Percentiles rank a stretch among this genome's conserved stretches.
Conservation (phyloP, 2,797 vertebrate species). For the Mormyrus hasselquistii region DNA sequence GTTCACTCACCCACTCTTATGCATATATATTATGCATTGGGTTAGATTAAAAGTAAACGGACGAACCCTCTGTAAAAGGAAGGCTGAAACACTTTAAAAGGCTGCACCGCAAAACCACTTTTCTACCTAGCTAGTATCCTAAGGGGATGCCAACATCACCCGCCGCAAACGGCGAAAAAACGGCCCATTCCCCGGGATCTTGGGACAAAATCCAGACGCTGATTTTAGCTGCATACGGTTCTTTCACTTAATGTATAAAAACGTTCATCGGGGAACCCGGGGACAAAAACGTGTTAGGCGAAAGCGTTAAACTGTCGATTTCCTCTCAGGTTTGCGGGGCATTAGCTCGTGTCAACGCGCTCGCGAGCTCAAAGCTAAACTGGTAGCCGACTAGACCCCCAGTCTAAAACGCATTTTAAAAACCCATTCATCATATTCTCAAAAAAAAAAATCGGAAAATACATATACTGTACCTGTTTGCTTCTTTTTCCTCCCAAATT, state of each 20-base stretch:
- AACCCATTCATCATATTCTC: not conserved
- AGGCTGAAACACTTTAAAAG: not conserved
- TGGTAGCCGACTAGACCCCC: not conserved
- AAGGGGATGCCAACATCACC: constrained; percentile 17
- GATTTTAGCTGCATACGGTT: not conserved
- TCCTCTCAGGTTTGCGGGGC: not conserved
- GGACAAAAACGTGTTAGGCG: not conserved
- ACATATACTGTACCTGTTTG: constrained; percentile 37
- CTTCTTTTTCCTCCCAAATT: constrained; percentile 47
- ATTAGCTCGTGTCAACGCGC: constrained; percentile 37
- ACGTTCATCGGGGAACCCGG: not conserved
- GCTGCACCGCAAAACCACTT: not conserved
- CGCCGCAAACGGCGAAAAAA: not conserved
- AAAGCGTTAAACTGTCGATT: not conserved
- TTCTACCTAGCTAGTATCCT: not conserved
- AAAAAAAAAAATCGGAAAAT: not conserved
- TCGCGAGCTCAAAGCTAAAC: constrained; percentile 1
- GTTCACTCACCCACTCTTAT: not conserved
- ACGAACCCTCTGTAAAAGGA: too few relatives aligned
- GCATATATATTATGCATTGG: not conserved
- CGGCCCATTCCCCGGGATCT: constrained; percentile 6
- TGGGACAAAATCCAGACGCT: not conserved
- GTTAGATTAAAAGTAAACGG: not conserved
- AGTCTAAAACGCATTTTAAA: not conserved
- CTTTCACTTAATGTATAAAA: not conserved